Conservation (phyloP, 2,797 vertebrate genomes). For the Chiroxiphia lanceolata region DNA sequence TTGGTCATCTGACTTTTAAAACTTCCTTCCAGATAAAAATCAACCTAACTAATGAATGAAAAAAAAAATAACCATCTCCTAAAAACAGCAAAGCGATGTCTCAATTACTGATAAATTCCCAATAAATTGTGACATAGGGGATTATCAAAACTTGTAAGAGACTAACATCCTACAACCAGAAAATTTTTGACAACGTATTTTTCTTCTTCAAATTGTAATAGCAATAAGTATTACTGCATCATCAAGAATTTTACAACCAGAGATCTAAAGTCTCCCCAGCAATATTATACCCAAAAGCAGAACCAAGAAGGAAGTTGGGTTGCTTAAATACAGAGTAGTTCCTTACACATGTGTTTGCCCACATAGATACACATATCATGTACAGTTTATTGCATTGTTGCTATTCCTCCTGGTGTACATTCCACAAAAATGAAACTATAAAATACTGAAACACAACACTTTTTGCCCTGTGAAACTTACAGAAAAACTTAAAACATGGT, state of each 20-base stretch:
- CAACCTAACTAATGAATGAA: background rate
- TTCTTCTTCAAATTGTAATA: background rate
- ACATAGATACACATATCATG: fast-evolving
- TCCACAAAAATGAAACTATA: background rate
- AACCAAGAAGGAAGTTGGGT: background rate
- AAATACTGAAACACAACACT: background rate
- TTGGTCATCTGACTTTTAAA: background rate
- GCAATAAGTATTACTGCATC: background rate
- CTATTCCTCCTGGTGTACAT: background rate
- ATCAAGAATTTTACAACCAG: background rate
- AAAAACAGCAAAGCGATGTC: background rate
- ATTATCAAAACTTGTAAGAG: background rate
- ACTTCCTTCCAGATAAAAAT: background rate
- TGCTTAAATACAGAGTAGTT: background rate
- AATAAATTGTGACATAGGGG: background rate
- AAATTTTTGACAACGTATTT: background rate
- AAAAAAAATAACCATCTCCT: background rate
- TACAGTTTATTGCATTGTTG: background rate
- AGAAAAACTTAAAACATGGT: background rate
- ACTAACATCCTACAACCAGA: background rate
- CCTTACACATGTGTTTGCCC: fast-evolving
- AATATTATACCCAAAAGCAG: background rate
- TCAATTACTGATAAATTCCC: background rate
- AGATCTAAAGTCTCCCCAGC: background rate
- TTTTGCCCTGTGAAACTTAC: background rate